Percentiles rank a stretch among this genome's conserved stretches.
Evolutionary conservation across 2,797 vertebrate species (phyloP).

Genomic region (Rhinichthys osculus): DNA sequence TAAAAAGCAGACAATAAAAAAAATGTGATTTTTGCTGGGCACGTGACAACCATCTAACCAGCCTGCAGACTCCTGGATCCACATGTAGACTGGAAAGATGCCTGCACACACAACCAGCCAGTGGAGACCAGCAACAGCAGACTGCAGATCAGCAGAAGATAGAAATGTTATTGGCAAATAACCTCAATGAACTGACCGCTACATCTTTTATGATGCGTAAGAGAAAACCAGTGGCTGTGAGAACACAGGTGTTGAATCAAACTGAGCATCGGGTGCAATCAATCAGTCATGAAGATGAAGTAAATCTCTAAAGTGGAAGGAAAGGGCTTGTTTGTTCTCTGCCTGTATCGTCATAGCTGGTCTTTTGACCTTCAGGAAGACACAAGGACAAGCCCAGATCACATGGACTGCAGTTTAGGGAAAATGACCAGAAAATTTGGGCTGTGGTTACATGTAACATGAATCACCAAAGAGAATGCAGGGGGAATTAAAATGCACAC

Average conservation of each 20-base stretch:
- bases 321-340: slow-evolving; percentile 35
- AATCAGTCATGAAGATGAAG: slow-evolving; percentile 29
- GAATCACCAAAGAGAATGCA: neutral
- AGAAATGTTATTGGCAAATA: slow-evolving; percentile 7
- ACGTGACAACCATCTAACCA: slow-evolving; percentile 98
- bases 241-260: slow-evolving; percentile 29
- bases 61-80: slow-evolving; percentile 96
- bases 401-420: neutral
- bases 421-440: neutral
- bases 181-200: neutral
- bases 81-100: slow-evolving; percentile 98
- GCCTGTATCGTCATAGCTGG: neutral
- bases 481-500: neutral
- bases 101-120: slow-evolving; percentile 77
- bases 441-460: neutral
- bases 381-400: slow-evolving; percentile 2
- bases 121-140: slow-evolving; percentile 32
- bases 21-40: slow-evolving; percentile 77
- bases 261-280: slow-evolving; percentile 12
- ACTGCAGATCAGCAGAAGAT: slow-evolving; percentile 17
- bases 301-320: slow-evolving; percentile 34
- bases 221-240: slow-evolving; percentile 19
- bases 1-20: slow-evolving; percentile 13
- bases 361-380: slow-evolving; percentile 26
- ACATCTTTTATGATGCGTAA: slow-evolving; percentile 1